These are phyloP conservation scores for Mus minutoides DNA, from an alignment of 2,797 vertebrate species.

Conservation along the genomic window DNA sequence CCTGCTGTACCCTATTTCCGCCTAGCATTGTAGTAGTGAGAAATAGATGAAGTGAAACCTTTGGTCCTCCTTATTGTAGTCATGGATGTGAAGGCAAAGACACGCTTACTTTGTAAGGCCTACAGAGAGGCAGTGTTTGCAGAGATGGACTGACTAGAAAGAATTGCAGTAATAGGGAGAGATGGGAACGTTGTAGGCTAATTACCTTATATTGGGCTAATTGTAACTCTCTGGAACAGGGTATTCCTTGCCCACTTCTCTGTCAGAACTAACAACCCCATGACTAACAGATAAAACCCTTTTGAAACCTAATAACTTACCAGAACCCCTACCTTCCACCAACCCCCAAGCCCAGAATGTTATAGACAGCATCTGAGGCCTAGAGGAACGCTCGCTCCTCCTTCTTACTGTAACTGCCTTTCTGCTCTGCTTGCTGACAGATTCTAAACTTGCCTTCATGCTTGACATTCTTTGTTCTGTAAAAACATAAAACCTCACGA, in stretches of 20 bases:
- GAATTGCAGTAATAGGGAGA: not conserved
- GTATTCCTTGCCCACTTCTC: not conserved
- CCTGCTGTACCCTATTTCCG: no score
- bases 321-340: no score
- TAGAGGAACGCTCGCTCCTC: no score
- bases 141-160: no score
- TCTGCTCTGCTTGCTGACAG: not conserved
- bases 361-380: not conserved
- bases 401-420: no score
- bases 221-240: not conserved
- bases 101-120: not conserved
- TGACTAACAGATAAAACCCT: not conserved
- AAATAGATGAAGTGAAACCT: rapidly evolving
- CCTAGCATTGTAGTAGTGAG: no score
- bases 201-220: not conserved
- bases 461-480: not conserved
- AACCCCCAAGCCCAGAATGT: not conserved
- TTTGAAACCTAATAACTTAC: not conserved
- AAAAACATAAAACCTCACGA: not conserved
- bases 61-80: no score
- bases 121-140: not conserved
- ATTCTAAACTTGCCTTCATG: not conserved
- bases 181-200: not conserved
- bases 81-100: not conserved
- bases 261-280: not conserved